phyloP scores from a whole-genome alignment of 2,797 vertebrate species.

The Gymnodraco acuticeps region DNA sequence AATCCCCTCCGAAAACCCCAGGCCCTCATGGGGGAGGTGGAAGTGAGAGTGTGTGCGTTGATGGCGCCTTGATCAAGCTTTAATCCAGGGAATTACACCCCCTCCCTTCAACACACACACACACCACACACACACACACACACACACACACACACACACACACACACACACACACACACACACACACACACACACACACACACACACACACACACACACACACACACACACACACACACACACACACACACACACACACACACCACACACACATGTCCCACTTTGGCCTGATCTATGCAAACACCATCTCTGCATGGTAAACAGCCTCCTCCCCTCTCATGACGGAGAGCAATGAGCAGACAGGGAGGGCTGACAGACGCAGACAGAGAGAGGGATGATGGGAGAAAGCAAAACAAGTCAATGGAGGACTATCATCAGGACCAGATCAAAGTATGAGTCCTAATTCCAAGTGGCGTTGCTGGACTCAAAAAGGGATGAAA shows the following conservation, averaged over 20 bases:
- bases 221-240: too few relatives aligned
- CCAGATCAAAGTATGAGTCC: neutral
- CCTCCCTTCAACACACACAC: slow-evolving; percentile 39
- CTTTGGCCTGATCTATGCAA: slow-evolving; percentile 79
- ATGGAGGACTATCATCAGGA: neutral
- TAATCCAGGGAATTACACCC: slow-evolving; percentile 72
- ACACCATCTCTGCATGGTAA: slow-evolving; percentile 84
- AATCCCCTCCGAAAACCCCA: slow-evolving; percentile 36
- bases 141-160: slow-evolving; percentile 38
- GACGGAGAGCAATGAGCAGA: slow-evolving; percentile 39
- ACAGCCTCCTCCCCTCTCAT: slow-evolving; percentile 66
- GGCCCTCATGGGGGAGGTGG: slow-evolving; percentile 50
- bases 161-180: slow-evolving; percentile 39
- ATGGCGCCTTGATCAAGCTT: slow-evolving; percentile 79
- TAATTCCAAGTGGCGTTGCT: neutral
- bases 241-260: too few relatives aligned
- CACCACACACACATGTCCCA: slow-evolving; percentile 46
- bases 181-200: slow-evolving; percentile 23
- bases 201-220: too few relatives aligned
- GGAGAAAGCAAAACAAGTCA: slow-evolving; percentile 24
- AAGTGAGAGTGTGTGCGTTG: slow-evolving; percentile 32
- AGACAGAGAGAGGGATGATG: neutral
- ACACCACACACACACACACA: slow-evolving; percentile 34
- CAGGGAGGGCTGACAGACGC: slow-evolving; percentile 3
- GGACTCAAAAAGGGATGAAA: neutral